These are phyloP conservation scores for Nineta flava DNA, from an alignment of 2,888 invertebrate genomes.

Conservation along the genomic window DNA sequence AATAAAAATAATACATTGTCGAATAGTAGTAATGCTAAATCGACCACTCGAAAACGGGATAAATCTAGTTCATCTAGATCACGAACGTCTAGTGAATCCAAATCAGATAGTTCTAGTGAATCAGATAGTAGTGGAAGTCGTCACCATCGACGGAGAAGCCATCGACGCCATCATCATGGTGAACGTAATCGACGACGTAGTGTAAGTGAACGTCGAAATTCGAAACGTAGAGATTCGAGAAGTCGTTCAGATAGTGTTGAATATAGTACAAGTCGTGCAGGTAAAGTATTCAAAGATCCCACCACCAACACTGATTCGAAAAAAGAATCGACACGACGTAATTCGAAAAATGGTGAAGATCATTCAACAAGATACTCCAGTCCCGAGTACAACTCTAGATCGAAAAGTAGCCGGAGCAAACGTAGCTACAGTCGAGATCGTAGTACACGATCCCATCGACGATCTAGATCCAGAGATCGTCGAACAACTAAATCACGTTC, in stretches of 20 bases:
- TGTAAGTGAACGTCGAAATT: conserved; percentile 19
- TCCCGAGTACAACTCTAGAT: background rate
- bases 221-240: conserved; percentile 1
- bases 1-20: background rate
- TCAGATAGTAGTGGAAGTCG: conserved; percentile 10
- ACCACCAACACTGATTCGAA: background rate
- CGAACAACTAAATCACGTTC: conserved; percentile 7
- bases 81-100: conserved; percentile 2
- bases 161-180: conserved; percentile 8
- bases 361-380: background rate
- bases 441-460: conserved; percentile 6
- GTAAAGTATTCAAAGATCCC: conserved; percentile 5
- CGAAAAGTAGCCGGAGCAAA: background rate
- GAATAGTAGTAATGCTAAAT: background rate
- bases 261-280: background rate
- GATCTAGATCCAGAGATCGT: conserved; percentile 11
- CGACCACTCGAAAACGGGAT: background rate
- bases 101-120: conserved; percentile 9
- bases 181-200: conserved; percentile 8
- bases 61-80: conserved; percentile 5
- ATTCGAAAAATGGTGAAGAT: background rate
- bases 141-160: conserved; percentile 8
- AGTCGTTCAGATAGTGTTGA: conserved; percentile 7
- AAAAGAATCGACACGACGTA: background rate
- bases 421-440: background rate